A percentile compares a stretch with the other conserved stretches of the same genome.
These are phyloP conservation scores for Phortica magna DNA, from an alignment of 2,888 invertebrate species.

Conservation along the genomic window DNA sequence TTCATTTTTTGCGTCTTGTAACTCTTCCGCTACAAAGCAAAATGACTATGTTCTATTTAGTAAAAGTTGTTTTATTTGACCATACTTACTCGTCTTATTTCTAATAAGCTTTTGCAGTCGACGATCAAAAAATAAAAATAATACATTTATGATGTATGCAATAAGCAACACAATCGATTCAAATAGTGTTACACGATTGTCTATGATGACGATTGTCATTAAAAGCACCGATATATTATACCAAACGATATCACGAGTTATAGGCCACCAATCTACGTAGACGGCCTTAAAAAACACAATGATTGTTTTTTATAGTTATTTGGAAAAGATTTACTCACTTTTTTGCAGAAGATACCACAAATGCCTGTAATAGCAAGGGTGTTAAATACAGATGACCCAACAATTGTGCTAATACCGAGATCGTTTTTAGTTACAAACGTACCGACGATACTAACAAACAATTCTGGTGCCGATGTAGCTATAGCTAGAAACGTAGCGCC, in stretches of 20 bases:
- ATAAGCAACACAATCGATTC: neutral
- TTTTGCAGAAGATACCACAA: neutral
- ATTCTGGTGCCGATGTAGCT: constrained; percentile 20
- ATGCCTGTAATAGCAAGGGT: neutral
- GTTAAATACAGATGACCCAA: constrained; percentile 17
- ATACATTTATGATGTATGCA: neutral
- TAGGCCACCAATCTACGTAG: constrained; percentile 88
- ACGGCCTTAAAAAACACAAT: constrained; percentile 79
- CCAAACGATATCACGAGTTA: constrained; percentile 82
- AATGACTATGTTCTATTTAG: neutral
- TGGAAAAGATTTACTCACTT: neutral
- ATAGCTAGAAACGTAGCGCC: constrained; percentile 23
- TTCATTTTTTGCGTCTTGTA: neutral
- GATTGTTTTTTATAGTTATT: neutral
- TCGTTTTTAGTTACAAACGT: constrained; percentile 18
- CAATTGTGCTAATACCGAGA: constrained; percentile 13
- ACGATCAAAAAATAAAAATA: neutral
- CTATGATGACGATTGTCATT: constrained; percentile 3
- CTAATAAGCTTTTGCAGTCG: neutral
- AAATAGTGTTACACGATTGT: neutral
- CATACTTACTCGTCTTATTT: neutral
- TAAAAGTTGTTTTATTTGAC: neutral
- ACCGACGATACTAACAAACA: constrained; percentile 6
- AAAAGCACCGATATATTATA: neutral
- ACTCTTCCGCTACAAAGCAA: neutral